Conservation (phyloP, 2,113 vertebrate genomes). For the Myiozetetes cayanensis region DNA sequence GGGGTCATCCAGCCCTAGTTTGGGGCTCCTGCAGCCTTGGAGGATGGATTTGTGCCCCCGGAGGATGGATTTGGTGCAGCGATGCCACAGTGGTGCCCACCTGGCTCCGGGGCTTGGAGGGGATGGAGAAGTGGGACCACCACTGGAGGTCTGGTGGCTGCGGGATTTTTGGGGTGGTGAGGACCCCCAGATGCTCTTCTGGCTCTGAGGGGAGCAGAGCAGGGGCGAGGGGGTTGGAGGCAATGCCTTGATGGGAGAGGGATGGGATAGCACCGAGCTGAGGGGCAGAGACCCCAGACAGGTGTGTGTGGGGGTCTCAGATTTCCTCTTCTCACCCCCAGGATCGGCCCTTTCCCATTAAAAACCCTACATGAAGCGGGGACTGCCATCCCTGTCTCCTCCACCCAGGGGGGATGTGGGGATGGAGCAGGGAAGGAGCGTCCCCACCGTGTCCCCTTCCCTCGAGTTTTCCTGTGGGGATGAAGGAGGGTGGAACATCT, state of each 20-base stretch:
- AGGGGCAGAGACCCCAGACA: background rate
- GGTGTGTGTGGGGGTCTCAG: background rate
- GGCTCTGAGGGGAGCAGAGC: background rate
- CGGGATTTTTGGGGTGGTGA: background rate
- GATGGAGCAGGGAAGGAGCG: background rate
- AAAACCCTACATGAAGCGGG: background rate
- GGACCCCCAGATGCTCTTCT: background rate
- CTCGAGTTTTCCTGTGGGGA: background rate
- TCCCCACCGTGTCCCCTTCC: accelerated
- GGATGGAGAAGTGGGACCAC: background rate
- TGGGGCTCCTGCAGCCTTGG: too few species aligned
- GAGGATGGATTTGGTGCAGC: too few species aligned
- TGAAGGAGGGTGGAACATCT: background rate
- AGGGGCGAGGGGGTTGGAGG: accelerated
- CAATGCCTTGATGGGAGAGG: background rate
- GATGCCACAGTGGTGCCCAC: accelerated
- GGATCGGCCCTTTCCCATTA: background rate
- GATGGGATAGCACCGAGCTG: background rate
- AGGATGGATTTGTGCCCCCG: background rate
- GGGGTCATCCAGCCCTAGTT: background rate
- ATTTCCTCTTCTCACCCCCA: background rate
- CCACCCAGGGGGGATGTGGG: accelerated
- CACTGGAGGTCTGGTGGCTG: background rate
- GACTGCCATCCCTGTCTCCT: accelerated
- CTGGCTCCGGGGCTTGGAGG: accelerated